Evolutionary conservation across 2,113 vertebrate genomes (phyloP).

Genomic region (Caracal caracal): DNA sequence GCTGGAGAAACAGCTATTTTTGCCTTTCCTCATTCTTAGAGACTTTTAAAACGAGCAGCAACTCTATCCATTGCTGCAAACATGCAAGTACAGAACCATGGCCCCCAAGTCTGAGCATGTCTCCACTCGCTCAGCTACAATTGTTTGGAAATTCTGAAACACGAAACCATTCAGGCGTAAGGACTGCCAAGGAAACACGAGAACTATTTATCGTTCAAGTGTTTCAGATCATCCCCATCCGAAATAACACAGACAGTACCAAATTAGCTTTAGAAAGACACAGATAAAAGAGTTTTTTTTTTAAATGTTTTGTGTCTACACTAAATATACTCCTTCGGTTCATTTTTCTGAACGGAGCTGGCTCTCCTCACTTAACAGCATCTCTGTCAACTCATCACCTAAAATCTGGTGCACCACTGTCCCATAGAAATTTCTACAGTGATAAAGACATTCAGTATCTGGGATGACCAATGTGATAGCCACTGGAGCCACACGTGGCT

Average conservation of each 20-base stretch:
- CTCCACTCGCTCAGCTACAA: not conserved
- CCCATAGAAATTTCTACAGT: not conserved
- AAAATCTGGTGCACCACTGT: not conserved
- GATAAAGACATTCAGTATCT: not conserved
- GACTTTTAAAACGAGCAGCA: not conserved
- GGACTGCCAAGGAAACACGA: not conserved
- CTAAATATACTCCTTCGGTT: not conserved
- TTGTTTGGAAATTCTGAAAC: not conserved
- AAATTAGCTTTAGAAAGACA: not conserved
- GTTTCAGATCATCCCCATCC: not conserved
- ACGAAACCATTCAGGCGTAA: not conserved
- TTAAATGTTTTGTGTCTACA: not conserved
- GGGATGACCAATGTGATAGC: no score
- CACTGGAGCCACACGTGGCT: not conserved
- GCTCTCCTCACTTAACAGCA: not conserved
- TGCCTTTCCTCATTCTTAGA: not conserved
- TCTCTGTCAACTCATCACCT: not conserved
- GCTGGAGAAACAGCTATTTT: not conserved
- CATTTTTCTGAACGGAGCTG: not conserved
- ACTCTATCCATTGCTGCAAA: not conserved
- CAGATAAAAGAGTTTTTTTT: not conserved
- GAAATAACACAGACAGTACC: not conserved
- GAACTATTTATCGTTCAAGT: not conserved
- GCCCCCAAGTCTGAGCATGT: not conserved
- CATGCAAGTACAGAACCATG: not conserved